Conservation (phyloP, 2,113 vertebrate genomes). For the Chrysemys picta region DNA sequence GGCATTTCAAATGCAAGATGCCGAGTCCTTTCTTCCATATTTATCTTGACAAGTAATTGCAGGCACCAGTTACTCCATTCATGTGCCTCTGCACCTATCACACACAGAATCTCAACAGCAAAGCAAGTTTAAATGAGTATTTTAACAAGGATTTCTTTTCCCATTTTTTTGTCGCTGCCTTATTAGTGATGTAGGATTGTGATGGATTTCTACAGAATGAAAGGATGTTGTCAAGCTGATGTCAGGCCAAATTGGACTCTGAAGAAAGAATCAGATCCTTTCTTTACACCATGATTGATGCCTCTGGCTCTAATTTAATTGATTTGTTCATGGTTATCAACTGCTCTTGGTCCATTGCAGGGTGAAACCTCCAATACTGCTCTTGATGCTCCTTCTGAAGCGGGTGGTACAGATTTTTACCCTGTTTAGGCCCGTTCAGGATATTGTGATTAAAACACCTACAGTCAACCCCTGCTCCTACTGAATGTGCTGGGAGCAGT, state of each 20-base stretch:
- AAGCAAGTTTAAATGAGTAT: slow-evolving; percentile 19
- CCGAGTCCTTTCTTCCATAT: not conserved
- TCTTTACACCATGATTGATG: slow-evolving; percentile 56
- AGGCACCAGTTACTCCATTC: not conserved
- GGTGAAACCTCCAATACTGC: slow-evolving; percentile 15
- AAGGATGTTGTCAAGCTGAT: slow-evolving; percentile 34
- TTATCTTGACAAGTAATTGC: slow-evolving; percentile 1
- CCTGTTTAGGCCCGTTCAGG: not conserved
- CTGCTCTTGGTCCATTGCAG: not conserved
- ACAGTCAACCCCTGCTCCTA: not conserved
- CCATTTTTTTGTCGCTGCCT: not conserved
- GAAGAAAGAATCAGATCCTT: slow-evolving; percentile 27
- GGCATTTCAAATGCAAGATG: slow-evolving; percentile 37
- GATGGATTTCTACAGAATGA: not conserved
- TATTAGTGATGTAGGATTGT: not conserved
- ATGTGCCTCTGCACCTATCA: not conserved
- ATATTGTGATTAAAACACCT: slow-evolving; percentile 21
- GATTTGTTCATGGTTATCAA: slow-evolving; percentile 40
- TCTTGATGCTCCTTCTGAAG: not conserved
- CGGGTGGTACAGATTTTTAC: not conserved
- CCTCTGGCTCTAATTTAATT: slow-evolving; percentile 44
- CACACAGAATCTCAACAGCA: not conserved
- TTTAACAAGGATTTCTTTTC: slow-evolving; percentile 11
- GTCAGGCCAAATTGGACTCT: slow-evolving; percentile 30
- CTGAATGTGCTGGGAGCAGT: not conserved